phyloP scores from a whole-genome alignment of 2,113 vertebrate genomes.

The Dolichotis patagonum region DNA sequence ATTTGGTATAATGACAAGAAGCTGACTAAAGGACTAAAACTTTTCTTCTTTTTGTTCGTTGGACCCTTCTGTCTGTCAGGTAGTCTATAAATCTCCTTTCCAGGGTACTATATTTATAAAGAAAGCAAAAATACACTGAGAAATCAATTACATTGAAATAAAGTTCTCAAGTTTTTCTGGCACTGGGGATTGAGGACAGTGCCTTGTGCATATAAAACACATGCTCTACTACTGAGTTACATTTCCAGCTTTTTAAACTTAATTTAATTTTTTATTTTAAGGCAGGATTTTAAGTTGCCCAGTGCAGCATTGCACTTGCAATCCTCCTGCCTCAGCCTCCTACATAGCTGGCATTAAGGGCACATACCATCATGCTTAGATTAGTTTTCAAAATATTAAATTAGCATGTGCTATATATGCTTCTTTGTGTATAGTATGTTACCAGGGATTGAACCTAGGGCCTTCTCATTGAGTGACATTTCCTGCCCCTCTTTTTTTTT shows the following conservation, averaged over 20 bases:
- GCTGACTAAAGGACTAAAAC: neutral
- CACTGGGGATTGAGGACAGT: neutral
- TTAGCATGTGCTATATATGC: neutral
- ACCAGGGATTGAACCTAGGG: neutral
- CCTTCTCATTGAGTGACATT: neutral
- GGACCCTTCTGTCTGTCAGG: neutral
- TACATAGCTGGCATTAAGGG: neutral
- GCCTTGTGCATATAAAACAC: neutral
- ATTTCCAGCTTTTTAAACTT: neutral
- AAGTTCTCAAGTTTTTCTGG: neutral
- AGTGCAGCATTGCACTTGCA: neutral
- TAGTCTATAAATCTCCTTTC: neutral
- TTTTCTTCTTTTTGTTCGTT: conserved; percentile 5
- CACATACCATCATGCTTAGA: too few relatives aligned
- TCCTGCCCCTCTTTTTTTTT: neutral
- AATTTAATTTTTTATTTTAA: neutral
- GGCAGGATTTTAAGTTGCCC: neutral
- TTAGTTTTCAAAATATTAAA: conserved; percentile 47
- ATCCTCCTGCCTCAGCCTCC: neutral
- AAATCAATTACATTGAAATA: conserved; percentile 43
- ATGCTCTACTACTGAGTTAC: neutral
- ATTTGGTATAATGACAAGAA: neutral
- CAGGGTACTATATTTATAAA: neutral
- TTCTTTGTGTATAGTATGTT: neutral
- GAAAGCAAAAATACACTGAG: conserved; percentile 30